Conservation (phyloP, 2,113 vertebrate genomes). For the Glareola pratincola region DNA sequence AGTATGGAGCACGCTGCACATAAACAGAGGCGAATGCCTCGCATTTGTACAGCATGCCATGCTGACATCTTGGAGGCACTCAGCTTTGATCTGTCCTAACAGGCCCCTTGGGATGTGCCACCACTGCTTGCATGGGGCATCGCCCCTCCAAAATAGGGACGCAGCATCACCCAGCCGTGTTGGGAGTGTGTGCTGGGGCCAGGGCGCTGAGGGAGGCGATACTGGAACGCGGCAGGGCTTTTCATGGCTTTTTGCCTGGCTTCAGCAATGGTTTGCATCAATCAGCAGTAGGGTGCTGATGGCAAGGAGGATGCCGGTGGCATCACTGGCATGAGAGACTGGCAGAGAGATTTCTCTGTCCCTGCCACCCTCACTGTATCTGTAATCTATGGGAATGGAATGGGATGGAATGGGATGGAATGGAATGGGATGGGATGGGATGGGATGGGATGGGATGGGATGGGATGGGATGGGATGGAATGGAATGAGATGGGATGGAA, state of each 20-base stretch:
- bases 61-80: neutral
- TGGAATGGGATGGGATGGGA: too few species aligned
- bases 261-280: neutral
- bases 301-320: neutral
- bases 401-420: too few species aligned
- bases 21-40: neutral
- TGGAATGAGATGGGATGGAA: accelerated
- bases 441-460: neutral
- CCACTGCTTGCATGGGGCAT: accelerated
- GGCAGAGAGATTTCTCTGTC: neutral
- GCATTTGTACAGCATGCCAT: neutral
- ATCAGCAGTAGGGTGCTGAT: neutral
- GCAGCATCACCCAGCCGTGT: neutral
- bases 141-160: accelerated
- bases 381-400: neutral
- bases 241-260: neutral
- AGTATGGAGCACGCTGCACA: neutral
- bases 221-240: neutral
- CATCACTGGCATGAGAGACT: neutral
- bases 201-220: accelerated
- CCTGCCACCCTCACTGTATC: accelerated
- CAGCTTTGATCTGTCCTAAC: neutral
- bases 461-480: neutral
- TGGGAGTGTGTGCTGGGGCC: neutral
- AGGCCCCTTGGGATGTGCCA: neutral